A percentile compares a stretch with the other conserved stretches of the same genome.
Evolutionary conservation across 2,888 invertebrate genomes (phyloP).

Genomic region (Allophyes oxyacanthae): DNA sequence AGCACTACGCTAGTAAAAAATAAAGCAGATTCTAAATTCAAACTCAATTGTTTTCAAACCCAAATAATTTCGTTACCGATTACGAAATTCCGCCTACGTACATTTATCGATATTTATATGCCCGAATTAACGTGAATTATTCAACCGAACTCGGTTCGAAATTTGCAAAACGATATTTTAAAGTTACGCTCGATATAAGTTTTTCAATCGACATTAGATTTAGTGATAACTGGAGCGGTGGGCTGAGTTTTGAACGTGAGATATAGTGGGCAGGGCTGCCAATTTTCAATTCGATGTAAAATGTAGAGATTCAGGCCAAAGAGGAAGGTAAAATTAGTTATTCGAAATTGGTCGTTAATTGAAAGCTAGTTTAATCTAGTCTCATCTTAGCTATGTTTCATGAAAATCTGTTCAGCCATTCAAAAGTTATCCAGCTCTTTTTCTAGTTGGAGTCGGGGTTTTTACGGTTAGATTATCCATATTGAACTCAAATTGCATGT

Average conservation of each 20-base stretch:
- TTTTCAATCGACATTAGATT: conserved; percentile 63
- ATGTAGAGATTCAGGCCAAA: neutral
- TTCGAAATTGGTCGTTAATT: neutral
- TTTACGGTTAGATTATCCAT: no score
- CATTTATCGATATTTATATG: conserved; percentile 31
- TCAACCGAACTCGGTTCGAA: conserved; percentile 45
- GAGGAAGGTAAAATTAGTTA: no score
- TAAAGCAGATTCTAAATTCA: conserved; percentile 2
- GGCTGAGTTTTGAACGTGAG: conserved; percentile 29
- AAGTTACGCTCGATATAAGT: conserved; percentile 56
- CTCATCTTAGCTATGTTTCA: no score
- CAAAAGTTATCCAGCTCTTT: no score
- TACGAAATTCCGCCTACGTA: conserved; percentile 30
- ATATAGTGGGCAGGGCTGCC: conserved; percentile 33
- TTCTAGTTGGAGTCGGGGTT: no score
- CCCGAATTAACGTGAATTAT: conserved; percentile 51
- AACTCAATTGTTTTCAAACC: conserved; percentile 12
- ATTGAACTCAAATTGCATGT: no score
- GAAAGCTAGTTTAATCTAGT: no score
- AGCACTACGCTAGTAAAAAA: no score
- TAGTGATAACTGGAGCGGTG: conserved; percentile 57
- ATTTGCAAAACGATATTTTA: conserved; percentile 50
- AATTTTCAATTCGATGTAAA: neutral
- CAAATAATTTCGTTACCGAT: conserved; percentile 24
- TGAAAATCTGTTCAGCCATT: no score